Conservation (phyloP, 2,113 vertebrate species). For the Scomber scombrus region DNA sequence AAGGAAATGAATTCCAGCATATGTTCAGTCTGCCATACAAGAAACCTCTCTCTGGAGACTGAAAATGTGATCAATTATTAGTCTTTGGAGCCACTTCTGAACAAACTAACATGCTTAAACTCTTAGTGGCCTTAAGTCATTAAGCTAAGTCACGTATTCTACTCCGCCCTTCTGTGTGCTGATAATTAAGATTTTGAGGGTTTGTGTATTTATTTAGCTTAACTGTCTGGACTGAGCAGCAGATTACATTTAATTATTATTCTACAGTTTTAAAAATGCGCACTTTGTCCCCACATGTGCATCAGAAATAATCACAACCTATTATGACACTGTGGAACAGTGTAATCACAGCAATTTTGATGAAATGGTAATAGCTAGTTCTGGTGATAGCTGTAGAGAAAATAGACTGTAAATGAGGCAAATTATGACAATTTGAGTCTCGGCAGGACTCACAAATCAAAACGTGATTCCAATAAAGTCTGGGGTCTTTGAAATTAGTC, state of each 20-base stretch:
- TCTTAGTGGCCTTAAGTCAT: no score
- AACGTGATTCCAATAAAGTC: background rate
- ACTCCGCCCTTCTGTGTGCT: no score
- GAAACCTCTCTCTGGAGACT: no score
- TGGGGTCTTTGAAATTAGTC: no score
- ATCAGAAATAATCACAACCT: background rate
- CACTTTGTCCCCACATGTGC: background rate
- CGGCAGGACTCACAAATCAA: background rate
- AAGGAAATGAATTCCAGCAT: no score
- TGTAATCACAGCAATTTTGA: background rate
- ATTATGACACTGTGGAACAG: background rate
- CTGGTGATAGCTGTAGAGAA: background rate
- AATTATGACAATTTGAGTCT: background rate
- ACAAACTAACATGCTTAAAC: no score
- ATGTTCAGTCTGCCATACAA: no score
- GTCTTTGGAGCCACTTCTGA: no score
- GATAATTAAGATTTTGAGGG: no score
- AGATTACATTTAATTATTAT: background rate
- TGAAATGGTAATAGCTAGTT: background rate
- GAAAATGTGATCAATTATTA: no score
- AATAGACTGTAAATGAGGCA: background rate
- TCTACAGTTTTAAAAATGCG: background rate
- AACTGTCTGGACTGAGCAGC: background rate
- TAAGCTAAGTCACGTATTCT: no score
- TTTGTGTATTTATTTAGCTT: background rate